phyloP scores from a whole-genome alignment of 2,113 vertebrate species.

The Chionis minor region DNA sequence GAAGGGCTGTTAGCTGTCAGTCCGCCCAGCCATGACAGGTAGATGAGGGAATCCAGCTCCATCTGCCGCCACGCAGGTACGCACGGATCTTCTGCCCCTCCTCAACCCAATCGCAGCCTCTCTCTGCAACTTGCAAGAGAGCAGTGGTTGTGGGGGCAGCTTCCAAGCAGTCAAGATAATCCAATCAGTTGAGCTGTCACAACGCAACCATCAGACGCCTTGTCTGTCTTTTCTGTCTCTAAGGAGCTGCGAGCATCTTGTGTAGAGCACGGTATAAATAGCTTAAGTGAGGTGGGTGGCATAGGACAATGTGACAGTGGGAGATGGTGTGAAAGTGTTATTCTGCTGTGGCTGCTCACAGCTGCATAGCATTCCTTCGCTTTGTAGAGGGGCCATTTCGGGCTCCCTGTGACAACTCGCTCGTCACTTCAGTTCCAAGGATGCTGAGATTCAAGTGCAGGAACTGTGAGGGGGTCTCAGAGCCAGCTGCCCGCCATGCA shows the following conservation, averaged over 20 bases:
- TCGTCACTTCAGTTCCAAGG: neutral
- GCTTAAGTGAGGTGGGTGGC: conserved; percentile 6
- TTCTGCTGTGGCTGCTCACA: neutral
- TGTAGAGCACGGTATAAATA: neutral
- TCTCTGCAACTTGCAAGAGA: neutral
- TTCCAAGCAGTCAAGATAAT: neutral
- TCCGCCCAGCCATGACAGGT: neutral
- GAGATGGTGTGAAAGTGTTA: neutral
- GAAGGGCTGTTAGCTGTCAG: neutral
- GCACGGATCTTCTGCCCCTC: neutral
- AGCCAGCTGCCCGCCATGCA: neutral
- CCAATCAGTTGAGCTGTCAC: neutral
- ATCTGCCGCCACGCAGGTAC: neutral
- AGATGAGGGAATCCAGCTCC: neutral
- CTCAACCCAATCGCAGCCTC: neutral
- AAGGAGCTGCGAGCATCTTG: neutral
- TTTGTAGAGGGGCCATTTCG: neutral
- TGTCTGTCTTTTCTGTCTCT: neutral
- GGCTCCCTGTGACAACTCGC: neutral
- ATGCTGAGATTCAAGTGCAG: neutral
- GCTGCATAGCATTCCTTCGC: neutral
- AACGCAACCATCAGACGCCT: neutral
- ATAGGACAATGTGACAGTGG: neutral
- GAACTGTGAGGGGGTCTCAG: neutral
- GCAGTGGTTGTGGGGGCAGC: neutral